Percentiles rank a stretch among this genome's conserved stretches.
Evolutionary conservation across 1,140 invertebrate genomes (phyloP).

Genomic region (Temnothorax curvispinosus): DNA sequence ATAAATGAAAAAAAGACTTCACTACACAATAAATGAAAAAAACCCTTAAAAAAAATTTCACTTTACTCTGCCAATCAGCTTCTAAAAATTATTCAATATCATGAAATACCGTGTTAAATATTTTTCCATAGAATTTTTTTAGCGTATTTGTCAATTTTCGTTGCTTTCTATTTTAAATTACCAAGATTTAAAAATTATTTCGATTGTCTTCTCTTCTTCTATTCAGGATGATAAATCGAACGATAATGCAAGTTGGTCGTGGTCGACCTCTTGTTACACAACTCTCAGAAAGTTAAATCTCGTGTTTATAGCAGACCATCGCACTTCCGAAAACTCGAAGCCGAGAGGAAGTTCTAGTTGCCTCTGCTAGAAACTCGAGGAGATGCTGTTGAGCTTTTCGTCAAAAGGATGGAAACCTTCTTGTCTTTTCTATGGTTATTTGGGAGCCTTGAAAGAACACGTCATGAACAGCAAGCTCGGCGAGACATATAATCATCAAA

Average conservation of each 20-base stretch:
- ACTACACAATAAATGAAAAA: neutral
- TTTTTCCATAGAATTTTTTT: neutral
- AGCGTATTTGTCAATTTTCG: neutral
- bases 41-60: neutral
- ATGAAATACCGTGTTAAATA: neutral
- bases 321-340: slow-evolving; percentile 35
- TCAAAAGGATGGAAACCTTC: slow-evolving; percentile 8
- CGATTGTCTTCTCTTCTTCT: neutral
- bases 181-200: neutral
- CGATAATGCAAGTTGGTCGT: neutral
- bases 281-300: slow-evolving; percentile 38
- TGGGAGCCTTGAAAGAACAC: neutral
- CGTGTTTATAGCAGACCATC: slow-evolving; percentile 27
- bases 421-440: slow-evolving; percentile 44
- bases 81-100: neutral
- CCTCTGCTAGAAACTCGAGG: slow-evolving; percentile 21
- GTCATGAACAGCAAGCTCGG: slow-evolving; percentile 1
- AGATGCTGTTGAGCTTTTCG: slow-evolving; percentile 34
- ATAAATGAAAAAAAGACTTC: neutral
- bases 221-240: neutral
- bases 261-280: slow-evolving; percentile 33
- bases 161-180: neutral
- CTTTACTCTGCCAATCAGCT: neutral
- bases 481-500: slow-evolving; percentile 3
- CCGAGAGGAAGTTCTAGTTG: slow-evolving; percentile 33